Percentiles rank a stretch among this genome's conserved stretches.
phyloP scores from a whole-genome alignment of 1,140 invertebrate genomes.

The Eubasilissa regina region DNA sequence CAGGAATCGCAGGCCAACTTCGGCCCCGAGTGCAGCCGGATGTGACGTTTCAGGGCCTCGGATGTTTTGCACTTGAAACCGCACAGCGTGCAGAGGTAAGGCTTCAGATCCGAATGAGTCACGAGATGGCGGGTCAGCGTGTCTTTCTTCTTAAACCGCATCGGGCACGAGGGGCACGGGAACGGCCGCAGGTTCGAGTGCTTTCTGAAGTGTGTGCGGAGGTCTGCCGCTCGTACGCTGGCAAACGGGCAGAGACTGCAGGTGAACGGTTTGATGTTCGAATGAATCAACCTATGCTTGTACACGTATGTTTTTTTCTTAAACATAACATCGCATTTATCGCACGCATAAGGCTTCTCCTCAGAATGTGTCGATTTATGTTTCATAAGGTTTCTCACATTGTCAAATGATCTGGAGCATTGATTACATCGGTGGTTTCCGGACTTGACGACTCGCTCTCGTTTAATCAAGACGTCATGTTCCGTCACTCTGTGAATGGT shows the following conservation, averaged over 20 bases:
- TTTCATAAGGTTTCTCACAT: background rate
- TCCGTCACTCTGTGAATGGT: constrained; percentile 11
- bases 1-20: constrained; percentile 1
- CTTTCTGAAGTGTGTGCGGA: background rate
- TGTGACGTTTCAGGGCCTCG: background rate
- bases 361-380: constrained; percentile 9
- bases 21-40: background rate
- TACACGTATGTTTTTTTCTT: constrained; percentile 3
- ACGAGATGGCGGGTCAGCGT: background rate
- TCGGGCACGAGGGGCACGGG: constrained; percentile 10
- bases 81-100: constrained; percentile 12
- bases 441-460: background rate
- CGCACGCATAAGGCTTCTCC: background rate
- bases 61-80: background rate
- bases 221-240: background rate
- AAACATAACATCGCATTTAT: background rate
- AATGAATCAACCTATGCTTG: constrained; percentile 32
- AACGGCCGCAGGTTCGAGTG: constrained; percentile 2
- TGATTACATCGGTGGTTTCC: background rate
- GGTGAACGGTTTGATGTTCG: background rate
- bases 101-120: background rate
- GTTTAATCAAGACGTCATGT: constrained; percentile 8
- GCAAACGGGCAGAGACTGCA: constrained; percentile 11
- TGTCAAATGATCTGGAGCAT: background rate
- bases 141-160: constrained; percentile 3